phyloP scores from a whole-genome alignment of 1,140 invertebrate genomes.

The Platyscapa corneri region DNA sequence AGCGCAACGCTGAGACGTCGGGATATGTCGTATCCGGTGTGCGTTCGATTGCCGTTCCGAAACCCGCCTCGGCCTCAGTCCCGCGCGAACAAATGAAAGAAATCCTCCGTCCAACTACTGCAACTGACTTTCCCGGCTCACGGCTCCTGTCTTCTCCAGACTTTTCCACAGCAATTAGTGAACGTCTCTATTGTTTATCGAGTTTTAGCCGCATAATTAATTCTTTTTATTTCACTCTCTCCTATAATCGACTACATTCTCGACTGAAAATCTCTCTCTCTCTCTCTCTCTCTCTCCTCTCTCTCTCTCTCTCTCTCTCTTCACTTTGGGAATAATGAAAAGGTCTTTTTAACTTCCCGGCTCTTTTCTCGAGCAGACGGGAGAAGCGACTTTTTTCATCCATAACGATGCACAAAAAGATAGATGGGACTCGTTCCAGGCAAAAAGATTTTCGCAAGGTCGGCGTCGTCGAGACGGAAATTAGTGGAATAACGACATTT shows the following conservation, averaged over 20 bases:
- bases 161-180: background rate
- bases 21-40: background rate
- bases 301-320: too few relatives aligned
- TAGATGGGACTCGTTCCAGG: background rate
- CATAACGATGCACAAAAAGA: background rate
- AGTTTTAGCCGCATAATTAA: background rate
- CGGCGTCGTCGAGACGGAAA: background rate
- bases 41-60: background rate
- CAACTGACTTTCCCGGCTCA: background rate
- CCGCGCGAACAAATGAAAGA: background rate
- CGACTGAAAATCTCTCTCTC: background rate
- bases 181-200: background rate
- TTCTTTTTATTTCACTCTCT: background rate
- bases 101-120: too few relatives aligned
- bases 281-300: background rate
- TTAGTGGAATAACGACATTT: conserved; percentile 19
- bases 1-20: background rate
- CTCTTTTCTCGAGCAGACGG: background rate
- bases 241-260: background rate
- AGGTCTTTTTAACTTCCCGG: background rate
- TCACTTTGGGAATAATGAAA: background rate
- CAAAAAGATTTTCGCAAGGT: background rate
- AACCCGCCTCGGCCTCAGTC: too few relatives aligned
- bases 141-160: background rate
- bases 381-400: background rate